Evolutionary conservation across 2,888 invertebrate genomes (phyloP).

Genomic region (Philopedon plagiatum): DNA sequence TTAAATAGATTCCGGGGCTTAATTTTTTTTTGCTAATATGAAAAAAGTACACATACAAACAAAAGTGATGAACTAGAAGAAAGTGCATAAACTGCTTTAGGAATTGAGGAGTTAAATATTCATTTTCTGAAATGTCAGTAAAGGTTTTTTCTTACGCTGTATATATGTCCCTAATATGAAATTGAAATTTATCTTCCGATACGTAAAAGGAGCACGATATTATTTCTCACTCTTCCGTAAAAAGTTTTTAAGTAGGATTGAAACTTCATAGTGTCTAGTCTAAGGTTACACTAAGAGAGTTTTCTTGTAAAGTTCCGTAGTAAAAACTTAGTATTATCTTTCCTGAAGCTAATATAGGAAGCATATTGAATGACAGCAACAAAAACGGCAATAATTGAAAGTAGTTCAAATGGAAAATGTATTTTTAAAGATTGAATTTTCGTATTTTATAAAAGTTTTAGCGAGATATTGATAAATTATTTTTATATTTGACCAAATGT

Average conservation of each 20-base stretch:
- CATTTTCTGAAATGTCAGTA: too few relatives aligned
- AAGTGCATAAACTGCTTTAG: too few relatives aligned
- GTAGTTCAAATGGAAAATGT: background rate
- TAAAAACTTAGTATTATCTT: conserved; percentile 19
- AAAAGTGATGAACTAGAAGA: too few relatives aligned
- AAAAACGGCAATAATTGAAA: background rate
- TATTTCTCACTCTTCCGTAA: conserved; percentile 32
- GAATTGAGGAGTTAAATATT: too few relatives aligned
- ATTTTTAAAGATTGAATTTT: background rate
- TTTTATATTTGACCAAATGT: too few relatives aligned
- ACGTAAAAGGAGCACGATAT: conserved; percentile 9
- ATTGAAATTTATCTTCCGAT: background rate
- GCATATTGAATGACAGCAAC: background rate
- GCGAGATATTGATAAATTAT: too few relatives aligned
- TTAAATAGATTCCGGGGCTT: too few relatives aligned
- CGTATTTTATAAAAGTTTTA: background rate
- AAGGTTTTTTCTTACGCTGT: too few relatives aligned
- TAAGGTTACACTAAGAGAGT: conserved; percentile 45
- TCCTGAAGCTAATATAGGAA: conserved; percentile 20
- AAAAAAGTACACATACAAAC: too few relatives aligned
- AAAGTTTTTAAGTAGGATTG: conserved; percentile 31
- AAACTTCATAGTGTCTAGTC: conserved; percentile 34
- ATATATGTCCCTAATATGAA: background rate
- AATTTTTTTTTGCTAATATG: too few relatives aligned
- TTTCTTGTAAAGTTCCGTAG: conserved; percentile 43